These are phyloP conservation scores for Rotaria macrura DNA, from an alignment of 2,888 invertebrate genomes.

Conservation along the genomic window DNA sequence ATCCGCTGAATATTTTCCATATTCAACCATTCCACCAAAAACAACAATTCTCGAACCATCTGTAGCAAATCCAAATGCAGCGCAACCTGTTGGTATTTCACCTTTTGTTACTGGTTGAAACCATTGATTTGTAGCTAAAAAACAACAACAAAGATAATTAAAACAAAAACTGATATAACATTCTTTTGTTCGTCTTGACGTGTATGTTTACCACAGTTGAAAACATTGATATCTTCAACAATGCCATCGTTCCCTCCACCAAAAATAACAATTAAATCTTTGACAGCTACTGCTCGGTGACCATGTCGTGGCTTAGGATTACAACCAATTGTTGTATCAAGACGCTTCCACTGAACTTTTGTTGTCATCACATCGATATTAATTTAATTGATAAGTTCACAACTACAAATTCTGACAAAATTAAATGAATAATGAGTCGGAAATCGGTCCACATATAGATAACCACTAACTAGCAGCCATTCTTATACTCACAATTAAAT, in stretches of 20 bases:
- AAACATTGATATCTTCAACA: constrained; percentile 97
- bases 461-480: neutral
- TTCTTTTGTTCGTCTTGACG: no score
- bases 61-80: constrained; percentile 94
- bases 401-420: neutral
- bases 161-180: neutral
- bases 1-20: constrained; percentile 97
- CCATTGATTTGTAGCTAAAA: constrained; percentile 88
- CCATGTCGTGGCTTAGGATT: constrained; percentile 95
- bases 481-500: neutral
- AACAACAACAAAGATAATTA: constrained; percentile 33
- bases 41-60: constrained; percentile 88
- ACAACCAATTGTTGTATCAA: constrained; percentile 64
- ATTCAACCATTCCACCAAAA: constrained; percentile 99
- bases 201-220: constrained; percentile 74
- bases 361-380: neutral
- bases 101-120: constrained; percentile 93
- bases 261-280: constrained; percentile 91
- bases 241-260: constrained; percentile 97
- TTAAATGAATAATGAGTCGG: neutral
- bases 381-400: neutral
- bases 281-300: constrained; percentile 93
- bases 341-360: constrained; percentile 36
- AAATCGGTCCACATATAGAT: neutral
- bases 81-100: constrained; percentile 94